Conservation (phyloP, 2,888 invertebrate genomes). For the Aleiodes alternator region DNA sequence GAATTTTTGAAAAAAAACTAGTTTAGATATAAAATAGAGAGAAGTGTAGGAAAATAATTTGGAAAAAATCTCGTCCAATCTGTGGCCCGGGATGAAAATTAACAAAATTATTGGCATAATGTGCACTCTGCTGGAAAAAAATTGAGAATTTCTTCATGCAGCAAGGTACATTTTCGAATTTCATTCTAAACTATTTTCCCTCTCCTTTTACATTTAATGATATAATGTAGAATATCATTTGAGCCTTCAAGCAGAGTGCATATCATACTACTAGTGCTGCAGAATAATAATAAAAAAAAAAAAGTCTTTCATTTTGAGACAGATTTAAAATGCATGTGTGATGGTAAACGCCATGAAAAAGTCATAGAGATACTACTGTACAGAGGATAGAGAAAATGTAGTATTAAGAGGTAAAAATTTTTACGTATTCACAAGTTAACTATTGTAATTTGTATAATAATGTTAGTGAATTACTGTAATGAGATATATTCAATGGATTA, state of each 20-base stretch:
- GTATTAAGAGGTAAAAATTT: not conserved
- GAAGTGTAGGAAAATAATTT: not conserved
- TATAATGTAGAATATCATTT: not conserved
- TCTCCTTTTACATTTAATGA: constrained; percentile 6
- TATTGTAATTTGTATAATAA: constrained; percentile 46
- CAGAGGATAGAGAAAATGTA: too few relatives aligned
- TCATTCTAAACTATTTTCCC: not conserved
- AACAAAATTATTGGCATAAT: constrained; percentile 63
- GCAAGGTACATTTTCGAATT: not conserved
- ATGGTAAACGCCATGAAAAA: constrained; percentile 64
- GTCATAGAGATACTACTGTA: constrained; percentile 57
- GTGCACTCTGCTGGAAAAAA: constrained; percentile 64
- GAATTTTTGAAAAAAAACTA: not conserved
- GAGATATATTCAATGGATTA: constrained; percentile 73
- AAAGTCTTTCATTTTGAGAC: constrained; percentile 44
- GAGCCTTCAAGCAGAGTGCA: constrained; percentile 60
- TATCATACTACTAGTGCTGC: constrained; percentile 61
- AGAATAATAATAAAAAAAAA: not conserved
- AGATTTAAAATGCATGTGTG: constrained; percentile 57
- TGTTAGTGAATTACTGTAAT: constrained; percentile 71
- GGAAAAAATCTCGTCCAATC: not conserved
- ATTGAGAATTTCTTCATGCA: constrained; percentile 46
- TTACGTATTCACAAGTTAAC: constrained; percentile 21
- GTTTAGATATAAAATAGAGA: not conserved
- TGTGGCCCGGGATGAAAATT: constrained; percentile 54